phyloP scores from a whole-genome alignment of 2,113 vertebrate species.

The Menidia beryllina region DNA sequence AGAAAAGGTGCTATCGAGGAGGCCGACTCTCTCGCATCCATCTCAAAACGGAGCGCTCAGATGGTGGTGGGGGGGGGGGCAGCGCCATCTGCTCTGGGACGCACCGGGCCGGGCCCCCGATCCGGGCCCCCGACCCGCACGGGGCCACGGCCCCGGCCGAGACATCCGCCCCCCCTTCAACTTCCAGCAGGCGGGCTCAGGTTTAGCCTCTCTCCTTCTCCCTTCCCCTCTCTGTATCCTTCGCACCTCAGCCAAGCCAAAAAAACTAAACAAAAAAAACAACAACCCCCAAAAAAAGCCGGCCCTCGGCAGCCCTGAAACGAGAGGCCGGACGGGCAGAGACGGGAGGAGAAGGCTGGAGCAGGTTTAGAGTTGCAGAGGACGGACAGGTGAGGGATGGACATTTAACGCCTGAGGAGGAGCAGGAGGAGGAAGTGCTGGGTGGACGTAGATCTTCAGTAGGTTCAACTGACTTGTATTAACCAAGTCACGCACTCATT shows the following conservation, averaged over 20 bases:
- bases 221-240: conserved; percentile 1
- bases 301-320: conserved; percentile 58
- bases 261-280: too few relatives aligned
- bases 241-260: conserved; percentile 53
- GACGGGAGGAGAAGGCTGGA: conserved; percentile 64
- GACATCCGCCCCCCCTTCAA: conserved; percentile 59
- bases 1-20: conserved; percentile 79
- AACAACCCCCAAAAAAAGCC: too few relatives aligned
- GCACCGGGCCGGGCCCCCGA: too few relatives aligned
- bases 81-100: too few relatives aligned
- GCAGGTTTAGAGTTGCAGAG: conserved; percentile 43
- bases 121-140: too few relatives aligned
- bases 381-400: conserved; percentile 31
- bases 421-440: conserved; percentile 67
- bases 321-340: conserved; percentile 64
- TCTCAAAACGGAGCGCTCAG: conserved; percentile 50
- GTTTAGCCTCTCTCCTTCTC: conserved; percentile 25
- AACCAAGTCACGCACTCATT: conserved; percentile 58
- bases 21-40: conserved; percentile 66
- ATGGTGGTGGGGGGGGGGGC: too few relatives aligned
- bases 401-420: conserved; percentile 68
- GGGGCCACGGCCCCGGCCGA: conserved; percentile 39
- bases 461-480: conserved; percentile 67
- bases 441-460: conserved; percentile 72
- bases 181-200: conserved; percentile 71